Base-by-base conservation (phyloP, 2,888 invertebrate genomes). In the Melangyna quadrimaculata region DNA sequence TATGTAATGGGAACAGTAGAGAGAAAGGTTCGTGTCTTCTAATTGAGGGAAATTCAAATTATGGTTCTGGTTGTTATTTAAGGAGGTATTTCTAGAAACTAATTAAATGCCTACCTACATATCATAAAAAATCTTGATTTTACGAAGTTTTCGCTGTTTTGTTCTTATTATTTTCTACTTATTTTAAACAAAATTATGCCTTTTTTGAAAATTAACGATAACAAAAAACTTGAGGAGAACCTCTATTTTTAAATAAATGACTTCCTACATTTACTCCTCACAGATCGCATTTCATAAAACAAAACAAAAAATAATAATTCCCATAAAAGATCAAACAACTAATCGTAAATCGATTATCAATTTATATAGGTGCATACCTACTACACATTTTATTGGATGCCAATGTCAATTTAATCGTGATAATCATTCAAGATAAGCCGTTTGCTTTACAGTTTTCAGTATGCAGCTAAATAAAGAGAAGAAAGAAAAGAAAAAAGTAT, bases 361-460 rank as follows among this genome's bases (percentile, higher is more conserved):
- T 83, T 73, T 73, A 27, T 57, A 10, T 22, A 48, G 4, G 5
- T 19, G n/a, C n/a, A 48, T 3, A 9, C 12, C 10, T 12, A 22
- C 12, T 48, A 57, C 14, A 40, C 9, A 19, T 75, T 78, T 72
- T 74, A 84, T 84, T 79, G 80, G 84, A 72, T 72, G 75, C 84
- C 84, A 84, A 84, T 84, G 84, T 84, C 84, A 84, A 84, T 84
- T 80, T 80, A 77, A 84, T 84, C 71, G 40, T 17, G 70, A 83
- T 74, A 67, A 79, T 79, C 83, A 67, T 84, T 63, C 10, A 40
- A 29, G 74, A 78, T 78, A 83, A 83, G 74, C 83, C 78, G 78
- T 83, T 74, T 32, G 29, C 37, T 43, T 14, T 65, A 74, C 83
- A 65, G 83, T 48, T 65, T 22, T 4, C 22, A 19, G 10, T 17